phyloP scores from a whole-genome alignment of 2,797 vertebrate species.

The Fringilla coelebs region DNA sequence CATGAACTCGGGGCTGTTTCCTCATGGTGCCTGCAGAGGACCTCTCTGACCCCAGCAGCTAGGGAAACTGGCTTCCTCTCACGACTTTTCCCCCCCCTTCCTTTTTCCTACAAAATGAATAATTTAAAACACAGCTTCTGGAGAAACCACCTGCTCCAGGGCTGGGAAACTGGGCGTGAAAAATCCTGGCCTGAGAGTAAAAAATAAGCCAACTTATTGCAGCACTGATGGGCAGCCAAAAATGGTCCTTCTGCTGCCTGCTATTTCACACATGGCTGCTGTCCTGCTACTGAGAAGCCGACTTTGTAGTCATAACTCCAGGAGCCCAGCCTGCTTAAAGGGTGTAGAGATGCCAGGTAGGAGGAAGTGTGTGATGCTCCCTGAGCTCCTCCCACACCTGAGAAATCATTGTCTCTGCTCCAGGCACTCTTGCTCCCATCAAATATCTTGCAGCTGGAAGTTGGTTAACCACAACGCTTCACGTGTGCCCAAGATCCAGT shows the following conservation, averaged over 20 bases:
- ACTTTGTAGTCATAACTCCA: neutral
- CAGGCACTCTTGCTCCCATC: neutral
- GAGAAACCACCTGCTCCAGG: neutral
- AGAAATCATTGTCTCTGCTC: accelerated
- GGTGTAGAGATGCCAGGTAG: neutral
- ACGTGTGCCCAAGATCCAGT: neutral
- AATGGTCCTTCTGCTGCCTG: neutral
- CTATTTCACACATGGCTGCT: neutral
- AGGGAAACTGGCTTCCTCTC: neutral
- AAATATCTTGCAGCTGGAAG: neutral
- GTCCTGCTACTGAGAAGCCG: neutral
- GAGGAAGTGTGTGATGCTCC: neutral
- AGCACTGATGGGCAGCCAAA: neutral
- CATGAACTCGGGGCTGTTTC: neutral
- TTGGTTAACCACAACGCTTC: neutral
- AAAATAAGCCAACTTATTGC: neutral
- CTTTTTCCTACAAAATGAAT: neutral
- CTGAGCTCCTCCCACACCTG: neutral
- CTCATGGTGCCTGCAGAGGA: accelerated
- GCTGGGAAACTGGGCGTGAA: neutral
- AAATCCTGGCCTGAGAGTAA: neutral
- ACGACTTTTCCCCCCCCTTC: neutral
- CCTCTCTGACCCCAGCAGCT: accelerated
- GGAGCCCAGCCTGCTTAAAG: neutral
- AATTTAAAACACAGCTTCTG: neutral